phyloP scores from a whole-genome alignment of 2,113 vertebrate species.

The Acrocephalus kingi region DNA sequence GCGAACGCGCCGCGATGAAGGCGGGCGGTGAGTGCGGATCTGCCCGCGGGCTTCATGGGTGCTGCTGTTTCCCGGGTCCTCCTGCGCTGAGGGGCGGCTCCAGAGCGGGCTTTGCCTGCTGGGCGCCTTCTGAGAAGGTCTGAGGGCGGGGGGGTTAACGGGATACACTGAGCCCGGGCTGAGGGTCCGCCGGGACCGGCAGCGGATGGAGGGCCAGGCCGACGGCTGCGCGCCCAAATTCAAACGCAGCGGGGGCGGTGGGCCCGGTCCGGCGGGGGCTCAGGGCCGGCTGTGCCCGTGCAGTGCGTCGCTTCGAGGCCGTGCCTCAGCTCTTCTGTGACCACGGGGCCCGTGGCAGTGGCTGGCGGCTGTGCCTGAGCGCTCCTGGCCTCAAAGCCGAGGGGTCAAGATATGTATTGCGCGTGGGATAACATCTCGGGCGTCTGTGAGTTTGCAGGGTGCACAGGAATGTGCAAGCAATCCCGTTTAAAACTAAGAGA shows the following conservation, averaged over 20 bases:
- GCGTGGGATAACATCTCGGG: neutral
- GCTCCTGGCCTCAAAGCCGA: fast-evolving
- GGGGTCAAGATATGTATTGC: fast-evolving
- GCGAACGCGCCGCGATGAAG: constrained; percentile 1
- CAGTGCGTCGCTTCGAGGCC: neutral
- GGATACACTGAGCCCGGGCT: neutral
- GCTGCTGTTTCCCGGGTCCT: neutral
- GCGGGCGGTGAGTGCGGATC: constrained; percentile 42
- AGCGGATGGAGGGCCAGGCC: neutral
- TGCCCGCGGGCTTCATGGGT: no score
- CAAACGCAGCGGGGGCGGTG: neutral
- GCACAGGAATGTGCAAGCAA: fast-evolving
- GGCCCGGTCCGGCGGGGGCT: neutral
- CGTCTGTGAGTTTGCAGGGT: no score
- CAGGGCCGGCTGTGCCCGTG: neutral
- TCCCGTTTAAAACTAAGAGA: fast-evolving
- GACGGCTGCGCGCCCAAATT: neutral
- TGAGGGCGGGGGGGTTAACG: neutral
- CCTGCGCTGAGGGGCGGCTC: neutral
- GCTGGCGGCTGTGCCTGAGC: neutral
- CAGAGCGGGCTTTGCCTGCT: neutral
- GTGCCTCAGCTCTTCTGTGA: neutral
- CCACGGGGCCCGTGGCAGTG: neutral
- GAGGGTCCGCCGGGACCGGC: neutral
- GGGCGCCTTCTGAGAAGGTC: neutral